These are phyloP conservation scores for Prionace glauca DNA, from an alignment of 2,797 vertebrate genomes.

Conservation along the genomic window DNA sequence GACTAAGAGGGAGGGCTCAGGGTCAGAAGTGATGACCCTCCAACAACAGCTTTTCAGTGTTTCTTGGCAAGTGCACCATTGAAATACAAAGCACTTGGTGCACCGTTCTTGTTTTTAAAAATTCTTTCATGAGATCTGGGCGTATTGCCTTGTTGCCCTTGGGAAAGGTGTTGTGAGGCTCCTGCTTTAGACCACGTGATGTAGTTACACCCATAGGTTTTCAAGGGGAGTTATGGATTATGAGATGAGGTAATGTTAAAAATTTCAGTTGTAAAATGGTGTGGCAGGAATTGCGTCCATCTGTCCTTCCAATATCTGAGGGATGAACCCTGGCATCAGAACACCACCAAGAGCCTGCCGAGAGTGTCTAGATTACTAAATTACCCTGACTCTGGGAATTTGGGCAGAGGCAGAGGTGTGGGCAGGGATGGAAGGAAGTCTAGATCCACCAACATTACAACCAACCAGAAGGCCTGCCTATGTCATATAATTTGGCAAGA, in stretches of 20 bases:
- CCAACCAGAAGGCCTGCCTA: neutral
- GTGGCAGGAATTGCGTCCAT: neutral
- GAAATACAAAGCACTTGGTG: neutral
- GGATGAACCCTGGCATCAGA: neutral
- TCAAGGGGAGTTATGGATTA: neutral
- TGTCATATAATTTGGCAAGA: neutral
- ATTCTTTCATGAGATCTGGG: neutral
- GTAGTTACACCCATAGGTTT: neutral
- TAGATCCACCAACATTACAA: neutral
- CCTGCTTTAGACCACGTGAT: neutral
- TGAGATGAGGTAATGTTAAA: neutral
- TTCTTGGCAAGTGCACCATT: neutral
- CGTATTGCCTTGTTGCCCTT: neutral
- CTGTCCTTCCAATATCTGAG: neutral
- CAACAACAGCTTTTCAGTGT: neutral
- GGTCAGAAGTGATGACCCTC: neutral
- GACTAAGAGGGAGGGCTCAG: neutral
- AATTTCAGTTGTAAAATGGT: neutral
- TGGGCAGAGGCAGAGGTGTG: neutral
- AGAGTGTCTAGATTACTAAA: neutral
- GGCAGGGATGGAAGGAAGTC: neutral
- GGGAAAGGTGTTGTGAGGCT: neutral
- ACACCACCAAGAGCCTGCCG: neutral
- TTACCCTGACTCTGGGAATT: neutral
- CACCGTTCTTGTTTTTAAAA: neutral